A percentile compares a stretch with the other conserved stretches of the same genome.
Conservation (phyloP, 1,140 invertebrate genomes). For the Sarcophaga bullata region DNA sequence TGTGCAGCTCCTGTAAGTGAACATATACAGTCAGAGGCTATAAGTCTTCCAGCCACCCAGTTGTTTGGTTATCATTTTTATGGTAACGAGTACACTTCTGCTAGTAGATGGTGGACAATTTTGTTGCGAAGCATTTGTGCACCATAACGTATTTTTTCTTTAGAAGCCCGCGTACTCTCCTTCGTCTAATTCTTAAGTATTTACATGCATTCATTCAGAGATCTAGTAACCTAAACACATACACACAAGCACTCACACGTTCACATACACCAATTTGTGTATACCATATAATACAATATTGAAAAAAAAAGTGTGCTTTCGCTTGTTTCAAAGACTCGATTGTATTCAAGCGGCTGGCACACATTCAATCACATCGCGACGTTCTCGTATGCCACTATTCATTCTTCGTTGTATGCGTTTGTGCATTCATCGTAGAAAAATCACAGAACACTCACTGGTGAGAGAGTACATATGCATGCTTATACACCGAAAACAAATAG, state of each 20-base stretch:
- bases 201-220: not conserved
- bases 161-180: not conserved
- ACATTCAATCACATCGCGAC: not conserved
- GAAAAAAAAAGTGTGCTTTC: not conserved
- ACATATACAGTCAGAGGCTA: no score
- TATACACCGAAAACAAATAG: not conserved
- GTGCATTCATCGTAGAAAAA: not conserved
- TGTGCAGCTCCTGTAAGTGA: not conserved
- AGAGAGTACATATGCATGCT: not conserved
- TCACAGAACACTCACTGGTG: not conserved
- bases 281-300: no score
- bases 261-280: no score
- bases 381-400: not conserved
- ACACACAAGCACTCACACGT: not conserved
- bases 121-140: constrained; percentile 7
- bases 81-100: not conserved
- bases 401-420: no score
- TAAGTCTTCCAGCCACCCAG: not conserved
- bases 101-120: constrained; percentile 26
- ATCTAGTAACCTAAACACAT: no score
- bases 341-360: constrained; percentile 15
- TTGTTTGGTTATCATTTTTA: not conserved
- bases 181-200: not conserved
- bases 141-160: not conserved
- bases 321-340: constrained; percentile 21